Conservation (phyloP, 2,888 invertebrate species). For the Microplitis deprimator region DNA sequence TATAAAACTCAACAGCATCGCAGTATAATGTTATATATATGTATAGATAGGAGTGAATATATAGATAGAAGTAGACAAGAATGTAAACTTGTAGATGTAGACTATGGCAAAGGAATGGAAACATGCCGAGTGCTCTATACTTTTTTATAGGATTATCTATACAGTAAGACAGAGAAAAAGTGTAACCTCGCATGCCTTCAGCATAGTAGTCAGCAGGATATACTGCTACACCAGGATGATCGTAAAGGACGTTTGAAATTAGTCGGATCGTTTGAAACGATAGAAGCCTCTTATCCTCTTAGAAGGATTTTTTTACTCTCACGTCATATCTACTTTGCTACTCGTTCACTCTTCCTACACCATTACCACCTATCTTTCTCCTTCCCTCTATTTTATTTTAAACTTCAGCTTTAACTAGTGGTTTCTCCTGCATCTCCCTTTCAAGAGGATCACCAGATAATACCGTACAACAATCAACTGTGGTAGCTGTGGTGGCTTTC, state of each 20-base stretch:
- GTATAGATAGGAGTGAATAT: not conserved
- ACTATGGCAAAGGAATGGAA: not conserved
- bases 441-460: slow-evolving; percentile 24
- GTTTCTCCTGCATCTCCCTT: slow-evolving; percentile 14
- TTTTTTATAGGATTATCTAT: slow-evolving; percentile 31
- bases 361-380: slow-evolving; percentile 14
- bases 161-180: slow-evolving; percentile 1
- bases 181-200: not conserved
- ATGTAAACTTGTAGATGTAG: slow-evolving; percentile 5
- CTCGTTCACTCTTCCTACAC: slow-evolving; percentile 13
- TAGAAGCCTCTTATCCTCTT: slow-evolving; percentile 59
- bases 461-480: slow-evolving; percentile 35
- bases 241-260: slow-evolving; percentile 57
- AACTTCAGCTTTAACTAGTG: not conserved
- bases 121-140: slow-evolving; percentile 19
- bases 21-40: not conserved
- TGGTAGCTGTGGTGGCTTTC: slow-evolving; percentile 38
- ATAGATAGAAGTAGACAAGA: not conserved
- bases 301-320: slow-evolving; percentile 42
- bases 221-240: slow-evolving; percentile 42
- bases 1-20: not conserved
- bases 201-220: slow-evolving; percentile 8
- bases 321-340: slow-evolving; percentile 9
- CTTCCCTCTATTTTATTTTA: slow-evolving; percentile 21
- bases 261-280: slow-evolving; percentile 61